A percentile compares a stretch with the other conserved stretches of the same genome.
phyloP scores from a whole-genome alignment of 1,140 invertebrate species.

The Prorops nasuta region DNA sequence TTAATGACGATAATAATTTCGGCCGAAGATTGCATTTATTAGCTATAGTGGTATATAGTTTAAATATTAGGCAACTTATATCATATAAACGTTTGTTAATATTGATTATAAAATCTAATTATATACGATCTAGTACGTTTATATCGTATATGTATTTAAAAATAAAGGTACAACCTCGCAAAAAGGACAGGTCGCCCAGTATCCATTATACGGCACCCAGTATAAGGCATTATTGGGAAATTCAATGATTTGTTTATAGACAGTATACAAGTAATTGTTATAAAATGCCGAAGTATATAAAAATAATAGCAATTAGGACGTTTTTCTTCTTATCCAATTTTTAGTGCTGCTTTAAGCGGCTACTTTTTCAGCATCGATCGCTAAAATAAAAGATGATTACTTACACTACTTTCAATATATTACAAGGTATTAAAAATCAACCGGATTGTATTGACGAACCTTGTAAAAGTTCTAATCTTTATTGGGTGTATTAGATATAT shows the following conservation, averaged over 20 bases:
- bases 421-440: too few relatives aligned
- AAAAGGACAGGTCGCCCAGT: too few relatives aligned
- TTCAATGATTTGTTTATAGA: constrained; percentile 29
- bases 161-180: constrained; percentile 13
- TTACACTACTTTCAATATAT: too few relatives aligned
- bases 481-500: too few relatives aligned
- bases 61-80: constrained; percentile 6
- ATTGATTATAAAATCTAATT: neutral
- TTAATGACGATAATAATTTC: neutral
- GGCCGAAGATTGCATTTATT: neutral
- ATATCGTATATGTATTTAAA: neutral
- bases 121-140: neutral
- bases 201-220: constrained; percentile 19
- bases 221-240: constrained; percentile 25
- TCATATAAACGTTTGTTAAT: constrained; percentile 1
- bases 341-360: constrained; percentile 27
- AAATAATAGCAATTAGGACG: constrained; percentile 44
- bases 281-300: constrained; percentile 48
- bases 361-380: constrained; percentile 43
- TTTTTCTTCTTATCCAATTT: constrained; percentile 15
- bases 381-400: constrained; percentile 39
- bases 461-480: too few relatives aligned
- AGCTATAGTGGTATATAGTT: constrained; percentile 6
- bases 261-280: constrained; percentile 46
- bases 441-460: too few relatives aligned